These are phyloP conservation scores for Enhydra lutris DNA, from an alignment of 2,113 vertebrate genomes.

Conservation along the genomic window DNA sequence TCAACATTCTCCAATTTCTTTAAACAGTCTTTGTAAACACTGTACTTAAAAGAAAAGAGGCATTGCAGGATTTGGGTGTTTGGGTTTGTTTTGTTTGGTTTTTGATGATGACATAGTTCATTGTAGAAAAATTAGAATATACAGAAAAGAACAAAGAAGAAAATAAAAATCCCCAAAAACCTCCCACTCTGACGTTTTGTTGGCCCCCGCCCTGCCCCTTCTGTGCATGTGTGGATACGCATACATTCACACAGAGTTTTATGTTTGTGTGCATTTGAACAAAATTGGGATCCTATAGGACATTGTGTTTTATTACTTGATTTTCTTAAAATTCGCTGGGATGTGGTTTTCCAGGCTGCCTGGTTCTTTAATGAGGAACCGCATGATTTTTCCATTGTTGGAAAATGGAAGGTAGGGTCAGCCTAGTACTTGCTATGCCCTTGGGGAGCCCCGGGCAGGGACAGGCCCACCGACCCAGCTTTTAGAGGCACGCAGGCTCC, in stretches of 20 bases:
- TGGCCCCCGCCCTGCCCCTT: not conserved
- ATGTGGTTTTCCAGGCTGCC: not conserved
- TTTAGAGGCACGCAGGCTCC: not conserved
- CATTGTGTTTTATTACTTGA: not conserved
- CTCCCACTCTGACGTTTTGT: not conserved
- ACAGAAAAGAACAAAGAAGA: not conserved
- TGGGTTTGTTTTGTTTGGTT: not conserved
- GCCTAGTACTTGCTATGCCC: not conserved
- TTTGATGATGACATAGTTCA: not conserved
- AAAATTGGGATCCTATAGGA: not conserved
- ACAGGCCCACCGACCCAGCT: not conserved
- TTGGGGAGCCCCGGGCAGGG: not conserved
- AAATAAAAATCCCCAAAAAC: not conserved
- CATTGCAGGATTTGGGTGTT: not conserved
- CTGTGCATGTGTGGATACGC: rapidly evolving
- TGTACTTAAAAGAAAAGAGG: slow-evolving; percentile 11
- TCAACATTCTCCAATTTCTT: not conserved
- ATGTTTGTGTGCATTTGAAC: not conserved
- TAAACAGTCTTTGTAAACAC: not conserved
- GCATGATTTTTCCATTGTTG: not conserved
- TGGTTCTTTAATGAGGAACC: not conserved
- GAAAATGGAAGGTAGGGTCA: not conserved
- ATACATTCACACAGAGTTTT: not conserved
- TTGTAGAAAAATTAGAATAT: not conserved
- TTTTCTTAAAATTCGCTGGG: not conserved